phyloP scores from a whole-genome alignment of 2,113 vertebrate genomes.

The Panthera leo region DNA sequence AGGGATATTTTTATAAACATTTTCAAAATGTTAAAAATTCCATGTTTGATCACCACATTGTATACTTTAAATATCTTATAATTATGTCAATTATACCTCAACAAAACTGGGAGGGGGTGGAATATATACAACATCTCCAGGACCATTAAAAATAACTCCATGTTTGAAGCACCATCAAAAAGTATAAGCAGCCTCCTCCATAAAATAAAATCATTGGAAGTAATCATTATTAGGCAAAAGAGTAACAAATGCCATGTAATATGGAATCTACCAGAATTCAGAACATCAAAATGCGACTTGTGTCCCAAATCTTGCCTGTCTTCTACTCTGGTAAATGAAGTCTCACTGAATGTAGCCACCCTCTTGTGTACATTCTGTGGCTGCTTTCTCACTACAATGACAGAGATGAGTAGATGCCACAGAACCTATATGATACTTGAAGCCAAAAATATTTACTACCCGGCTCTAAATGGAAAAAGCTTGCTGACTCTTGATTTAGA shows the following conservation, averaged over 20 bases:
- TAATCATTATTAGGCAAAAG: background rate
- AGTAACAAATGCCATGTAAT: background rate
- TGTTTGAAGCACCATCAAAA: background rate
- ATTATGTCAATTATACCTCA: background rate
- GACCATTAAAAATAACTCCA: background rate
- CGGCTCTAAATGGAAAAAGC: background rate
- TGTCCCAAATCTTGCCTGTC: background rate
- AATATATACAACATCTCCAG: background rate
- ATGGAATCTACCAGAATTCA: background rate
- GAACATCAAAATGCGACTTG: background rate
- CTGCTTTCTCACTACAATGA: background rate
- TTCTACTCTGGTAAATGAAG: background rate
- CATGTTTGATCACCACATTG: background rate
- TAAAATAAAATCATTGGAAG: background rate
- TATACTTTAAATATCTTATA: background rate
- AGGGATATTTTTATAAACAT: background rate
- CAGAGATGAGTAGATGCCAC: background rate
- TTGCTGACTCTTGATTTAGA: background rate
- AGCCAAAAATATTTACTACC: background rate
- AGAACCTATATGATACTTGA: background rate
- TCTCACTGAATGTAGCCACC: background rate
- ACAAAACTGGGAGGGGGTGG: background rate
- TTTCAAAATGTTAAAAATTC: conserved; percentile 7
- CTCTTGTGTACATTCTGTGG: background rate
- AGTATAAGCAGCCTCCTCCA: background rate